Percentiles rank a stretch among this genome's conserved stretches.
Conservation (phyloP, 2,888 invertebrate species). For the Lissocephala sabroskyi region DNA sequence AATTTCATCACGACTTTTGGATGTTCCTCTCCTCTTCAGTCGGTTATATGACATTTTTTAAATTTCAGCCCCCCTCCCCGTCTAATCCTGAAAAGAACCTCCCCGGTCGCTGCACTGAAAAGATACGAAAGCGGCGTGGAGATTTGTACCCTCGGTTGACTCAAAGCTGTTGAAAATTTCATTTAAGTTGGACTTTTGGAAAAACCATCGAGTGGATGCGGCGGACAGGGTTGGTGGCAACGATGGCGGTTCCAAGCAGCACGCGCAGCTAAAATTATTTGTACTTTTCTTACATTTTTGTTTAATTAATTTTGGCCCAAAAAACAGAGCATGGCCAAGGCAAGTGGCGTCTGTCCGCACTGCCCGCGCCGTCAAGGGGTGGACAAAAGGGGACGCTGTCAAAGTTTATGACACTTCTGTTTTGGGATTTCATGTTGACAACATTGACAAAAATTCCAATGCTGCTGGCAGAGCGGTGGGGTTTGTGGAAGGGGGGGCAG, state of each 20-base stretch:
- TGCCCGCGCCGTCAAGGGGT: neutral
- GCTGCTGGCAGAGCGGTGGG: neutral
- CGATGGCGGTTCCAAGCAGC: too few relatives aligned
- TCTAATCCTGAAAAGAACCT: too few relatives aligned
- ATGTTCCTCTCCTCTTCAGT: too few relatives aligned
- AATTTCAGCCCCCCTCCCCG: too few relatives aligned
- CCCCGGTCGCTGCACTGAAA: too few relatives aligned
- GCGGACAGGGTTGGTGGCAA: too few relatives aligned
- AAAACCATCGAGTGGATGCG: slow-evolving; percentile 4
- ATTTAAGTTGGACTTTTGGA: slow-evolving; percentile 52
- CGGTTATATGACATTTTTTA: too few relatives aligned
- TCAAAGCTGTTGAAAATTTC: slow-evolving; percentile 28
- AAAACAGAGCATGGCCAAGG: too few relatives aligned
- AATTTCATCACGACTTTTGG: too few relatives aligned
- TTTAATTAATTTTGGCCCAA: slow-evolving; percentile 64
- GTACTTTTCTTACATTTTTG: slow-evolving; percentile 58
- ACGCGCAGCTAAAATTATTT: slow-evolving; percentile 45
- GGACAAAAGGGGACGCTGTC: slow-evolving; percentile 32
- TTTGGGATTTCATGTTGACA: slow-evolving; percentile 52
- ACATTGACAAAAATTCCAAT: slow-evolving; percentile 60
- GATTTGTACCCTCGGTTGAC: slow-evolving; percentile 1
- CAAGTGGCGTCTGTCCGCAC: slow-evolving; percentile 10
- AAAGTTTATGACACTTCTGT: slow-evolving; percentile 60
- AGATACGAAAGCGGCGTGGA: too few relatives aligned
- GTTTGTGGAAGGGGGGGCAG: too few relatives aligned